Percentiles rank a stretch among this genome's conserved stretches.
Conservation (phyloP, 2,797 vertebrate genomes). For the Aphelocoma californica region DNA sequence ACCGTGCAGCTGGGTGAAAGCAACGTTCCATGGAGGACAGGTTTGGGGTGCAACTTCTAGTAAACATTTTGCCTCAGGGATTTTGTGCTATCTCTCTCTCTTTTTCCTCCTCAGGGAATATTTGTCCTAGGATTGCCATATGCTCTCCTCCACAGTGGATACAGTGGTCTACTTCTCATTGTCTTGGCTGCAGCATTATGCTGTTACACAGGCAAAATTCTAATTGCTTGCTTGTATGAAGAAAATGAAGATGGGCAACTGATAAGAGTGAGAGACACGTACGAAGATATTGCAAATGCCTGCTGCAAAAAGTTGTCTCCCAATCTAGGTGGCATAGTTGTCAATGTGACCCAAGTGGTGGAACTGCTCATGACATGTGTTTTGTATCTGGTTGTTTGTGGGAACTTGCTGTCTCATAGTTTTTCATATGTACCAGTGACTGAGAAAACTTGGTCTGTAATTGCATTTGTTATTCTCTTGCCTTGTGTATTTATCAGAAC, state of each 20-base stretch:
- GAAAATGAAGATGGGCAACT: conserved; percentile 72
- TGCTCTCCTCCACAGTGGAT: conserved; percentile 80
- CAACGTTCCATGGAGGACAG: background rate
- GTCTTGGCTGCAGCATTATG: conserved; percentile 77
- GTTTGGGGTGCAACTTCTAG: background rate
- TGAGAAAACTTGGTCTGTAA: conserved; percentile 74
- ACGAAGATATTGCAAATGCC: conserved; percentile 79
- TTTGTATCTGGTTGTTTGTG: conserved; percentile 81
- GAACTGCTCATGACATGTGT: conserved; percentile 83
- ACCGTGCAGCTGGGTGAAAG: background rate
- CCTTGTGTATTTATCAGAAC: conserved; percentile 81
- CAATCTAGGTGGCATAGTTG: conserved; percentile 72
- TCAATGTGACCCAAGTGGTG: conserved; percentile 73
- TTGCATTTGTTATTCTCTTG: conserved; percentile 75
- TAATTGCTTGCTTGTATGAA: conserved; percentile 80
- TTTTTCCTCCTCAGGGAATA: conserved; percentile 73
- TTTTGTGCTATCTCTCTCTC: conserved; percentile 21
- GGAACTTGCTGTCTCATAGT: conserved; percentile 77
- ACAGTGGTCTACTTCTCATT: conserved; percentile 77
- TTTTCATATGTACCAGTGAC: conserved; percentile 69
- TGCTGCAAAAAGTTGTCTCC: conserved; percentile 74
- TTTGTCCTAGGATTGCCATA: conserved; percentile 82
- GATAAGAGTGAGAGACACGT: conserved; percentile 76
- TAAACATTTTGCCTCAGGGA: background rate
- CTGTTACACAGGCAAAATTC: conserved; percentile 82